A percentile compares a stretch with the other conserved stretches of the same genome.
Evolutionary conservation across 1,140 invertebrate species (phyloP).

Genomic region (Drosophila mojavensis): DNA sequence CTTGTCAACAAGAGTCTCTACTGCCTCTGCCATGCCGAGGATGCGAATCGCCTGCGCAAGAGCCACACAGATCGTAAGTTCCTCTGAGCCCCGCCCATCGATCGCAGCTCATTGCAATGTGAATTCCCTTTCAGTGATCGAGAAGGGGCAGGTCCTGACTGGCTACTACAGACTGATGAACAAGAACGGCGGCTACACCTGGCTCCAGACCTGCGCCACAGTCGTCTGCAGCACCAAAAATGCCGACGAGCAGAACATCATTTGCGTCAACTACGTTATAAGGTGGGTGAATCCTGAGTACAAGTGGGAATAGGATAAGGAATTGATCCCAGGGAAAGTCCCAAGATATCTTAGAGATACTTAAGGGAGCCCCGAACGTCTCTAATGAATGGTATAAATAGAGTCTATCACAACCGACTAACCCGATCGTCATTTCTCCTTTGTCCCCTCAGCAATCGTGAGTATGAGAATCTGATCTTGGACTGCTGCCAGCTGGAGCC

Average conservation of each 20-base stretch:
- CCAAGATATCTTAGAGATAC: no score
- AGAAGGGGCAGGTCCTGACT: constrained; percentile 98
- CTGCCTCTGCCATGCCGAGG: constrained; percentile 96
- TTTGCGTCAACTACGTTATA: constrained; percentile 96
- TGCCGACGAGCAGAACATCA: constrained; percentile 97
- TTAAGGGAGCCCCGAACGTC: no score
- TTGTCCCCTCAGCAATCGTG: constrained; percentile 88
- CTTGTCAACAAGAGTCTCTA: constrained; percentile 97
- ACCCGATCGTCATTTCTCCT: not conserved
- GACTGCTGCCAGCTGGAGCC: constrained; percentile 96
- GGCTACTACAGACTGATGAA: constrained; percentile 98
- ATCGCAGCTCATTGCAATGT: not conserved
- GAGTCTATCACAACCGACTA: no score
- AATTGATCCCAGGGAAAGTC: no score
- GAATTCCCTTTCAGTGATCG: constrained; percentile 90
- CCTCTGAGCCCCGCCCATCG: not conserved
- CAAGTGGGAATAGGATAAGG: not conserved
- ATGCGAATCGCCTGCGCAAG: constrained; percentile 96
- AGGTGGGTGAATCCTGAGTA: constrained; percentile 51
- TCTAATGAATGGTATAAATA: no score
- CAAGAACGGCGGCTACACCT: constrained; percentile 97
- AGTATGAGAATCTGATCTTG: constrained; percentile 95
- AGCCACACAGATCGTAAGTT: constrained; percentile 96
- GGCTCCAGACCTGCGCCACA: constrained; percentile 98
- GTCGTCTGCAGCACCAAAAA: constrained; percentile 98